Conservation (phyloP, 2,113 vertebrate genomes). For the Elephas maximus region DNA sequence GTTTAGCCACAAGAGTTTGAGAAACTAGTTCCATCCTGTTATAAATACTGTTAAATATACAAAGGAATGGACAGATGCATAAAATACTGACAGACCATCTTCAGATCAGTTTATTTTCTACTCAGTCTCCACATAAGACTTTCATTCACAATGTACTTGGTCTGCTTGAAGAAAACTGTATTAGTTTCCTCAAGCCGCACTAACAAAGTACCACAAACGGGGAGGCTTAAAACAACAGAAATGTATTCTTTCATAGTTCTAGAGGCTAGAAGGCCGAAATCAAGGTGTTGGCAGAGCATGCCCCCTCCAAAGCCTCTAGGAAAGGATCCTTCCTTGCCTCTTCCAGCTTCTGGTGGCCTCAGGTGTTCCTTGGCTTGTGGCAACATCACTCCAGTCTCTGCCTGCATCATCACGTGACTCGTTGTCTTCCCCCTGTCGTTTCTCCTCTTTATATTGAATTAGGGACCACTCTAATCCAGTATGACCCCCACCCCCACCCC, state of each 20-base stretch:
- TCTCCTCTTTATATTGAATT: neutral
- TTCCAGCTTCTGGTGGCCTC: neutral
- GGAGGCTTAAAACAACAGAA: neutral
- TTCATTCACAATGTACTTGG: constrained; percentile 23
- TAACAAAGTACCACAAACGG: neutral
- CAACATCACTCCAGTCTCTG: too few relatives aligned
- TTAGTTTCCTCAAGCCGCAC: neutral
- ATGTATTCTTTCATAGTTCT: neutral
- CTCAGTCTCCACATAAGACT: neutral
- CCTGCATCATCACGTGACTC: neutral
- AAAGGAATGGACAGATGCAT: neutral
- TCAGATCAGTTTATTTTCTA: constrained; percentile 1
- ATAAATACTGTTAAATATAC: neutral
- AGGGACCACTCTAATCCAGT: neutral
- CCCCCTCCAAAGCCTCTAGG: neutral
- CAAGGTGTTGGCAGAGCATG: too few relatives aligned
- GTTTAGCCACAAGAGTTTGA: constrained; percentile 6
- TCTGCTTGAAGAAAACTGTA: neutral
- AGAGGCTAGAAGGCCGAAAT: neutral
- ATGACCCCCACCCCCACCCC: too few relatives aligned
- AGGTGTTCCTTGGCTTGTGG: too few relatives aligned
- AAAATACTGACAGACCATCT: neutral
- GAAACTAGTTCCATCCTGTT: neutral
- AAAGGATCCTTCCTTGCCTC: neutral
- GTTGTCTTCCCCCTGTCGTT: neutral